Evolutionary conservation across 1,140 invertebrate genomes (phyloP), one percentile per base, ranked within the genome.

Genomic region (Acromyrmex echinatior): DNA sequence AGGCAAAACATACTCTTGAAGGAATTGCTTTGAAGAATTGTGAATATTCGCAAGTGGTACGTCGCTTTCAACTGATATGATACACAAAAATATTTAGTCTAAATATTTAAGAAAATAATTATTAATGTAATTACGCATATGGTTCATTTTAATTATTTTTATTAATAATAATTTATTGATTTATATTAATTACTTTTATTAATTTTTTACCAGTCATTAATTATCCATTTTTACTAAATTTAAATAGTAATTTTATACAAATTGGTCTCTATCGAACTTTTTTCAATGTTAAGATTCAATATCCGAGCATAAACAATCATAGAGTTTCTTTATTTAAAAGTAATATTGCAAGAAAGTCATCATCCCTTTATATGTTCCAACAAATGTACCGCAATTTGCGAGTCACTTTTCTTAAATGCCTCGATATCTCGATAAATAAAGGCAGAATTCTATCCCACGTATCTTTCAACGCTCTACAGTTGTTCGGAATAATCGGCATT

Each of bases 401-500:
- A 82, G 35, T 1, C 25, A 31, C 10, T 58, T 31, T n/a, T 25
- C 14, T 39, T 12, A 49, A 25, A 39, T 60, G 25, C 35, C 7
- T 80, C 63, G 21, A 12, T 16, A 18, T 60, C 39, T 49, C 21
- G 53, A 82, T 53, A 68, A 79, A 28, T 82, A 71, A 73, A 51
- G 73, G 10, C 49, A 49, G 14, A 62, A 21, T 18, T 62, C 14
- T 39, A 60, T 71, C n/a, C 51, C 18, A 45, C 16, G 70, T 63
- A 18, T 84, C 70, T 39, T 35, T 76, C 16, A 49, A 35, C 28
- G n/a, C 14, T 51, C 56, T 16, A 28, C 39, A 9, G 9, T 56
- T 31, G 31, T 56, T 18, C 7, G 31, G n/a, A 31, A n/a, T 71
- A 76, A 76, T 84, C 39, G 70, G 25, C 16, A 12, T 76, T 76